A percentile compares a stretch with the other conserved stretches of the same genome.
Conservation (phyloP, 2,797 vertebrate species). For the Eulemur coronatus region DNA sequence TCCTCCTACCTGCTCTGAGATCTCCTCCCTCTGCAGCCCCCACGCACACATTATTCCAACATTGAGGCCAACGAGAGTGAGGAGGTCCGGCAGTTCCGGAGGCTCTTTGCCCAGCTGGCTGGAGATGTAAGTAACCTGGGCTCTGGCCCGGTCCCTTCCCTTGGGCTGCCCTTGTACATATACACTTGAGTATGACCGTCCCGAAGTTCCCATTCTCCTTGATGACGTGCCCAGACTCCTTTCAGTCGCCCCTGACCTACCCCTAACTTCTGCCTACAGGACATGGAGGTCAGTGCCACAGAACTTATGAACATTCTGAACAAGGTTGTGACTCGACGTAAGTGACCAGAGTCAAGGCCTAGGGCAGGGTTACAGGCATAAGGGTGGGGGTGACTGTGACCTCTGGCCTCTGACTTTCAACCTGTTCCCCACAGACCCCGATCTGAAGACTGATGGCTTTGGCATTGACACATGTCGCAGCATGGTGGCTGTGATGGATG, state of each 20-base stretch:
- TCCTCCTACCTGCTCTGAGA: neutral
- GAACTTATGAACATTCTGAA: slow-evolving; percentile 94
- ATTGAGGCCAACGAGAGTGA: slow-evolving; percentile 87
- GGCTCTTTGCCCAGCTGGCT: slow-evolving; percentile 90
- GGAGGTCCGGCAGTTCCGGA: slow-evolving; percentile 90
- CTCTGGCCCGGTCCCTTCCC: neutral
- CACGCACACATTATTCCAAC: slow-evolving; percentile 85
- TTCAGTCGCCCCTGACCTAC: neutral
- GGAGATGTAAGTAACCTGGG: slow-evolving; percentile 89
- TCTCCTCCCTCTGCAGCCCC: slow-evolving; percentile 81
- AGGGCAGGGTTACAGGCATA: neutral
- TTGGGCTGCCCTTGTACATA: neutral
- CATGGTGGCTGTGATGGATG: slow-evolving; percentile 97
- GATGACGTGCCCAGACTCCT: neutral
- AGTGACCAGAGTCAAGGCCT: slow-evolving; percentile 76
- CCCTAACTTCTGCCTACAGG: slow-evolving; percentile 80
- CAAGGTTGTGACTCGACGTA: slow-evolving; percentile 89
- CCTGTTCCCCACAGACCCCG: slow-evolving; percentile 79
- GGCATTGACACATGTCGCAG: slow-evolving; percentile 92
- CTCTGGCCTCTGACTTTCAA: slow-evolving; percentile 21
- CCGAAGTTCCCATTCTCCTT: neutral
- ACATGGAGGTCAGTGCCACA: slow-evolving; percentile 92
- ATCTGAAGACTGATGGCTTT: slow-evolving; percentile 92
- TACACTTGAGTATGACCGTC: neutral
- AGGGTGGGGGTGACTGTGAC: neutral